Base-by-base conservation (phyloP, 2,113 vertebrate species). In the Rynchops niger region DNA sequence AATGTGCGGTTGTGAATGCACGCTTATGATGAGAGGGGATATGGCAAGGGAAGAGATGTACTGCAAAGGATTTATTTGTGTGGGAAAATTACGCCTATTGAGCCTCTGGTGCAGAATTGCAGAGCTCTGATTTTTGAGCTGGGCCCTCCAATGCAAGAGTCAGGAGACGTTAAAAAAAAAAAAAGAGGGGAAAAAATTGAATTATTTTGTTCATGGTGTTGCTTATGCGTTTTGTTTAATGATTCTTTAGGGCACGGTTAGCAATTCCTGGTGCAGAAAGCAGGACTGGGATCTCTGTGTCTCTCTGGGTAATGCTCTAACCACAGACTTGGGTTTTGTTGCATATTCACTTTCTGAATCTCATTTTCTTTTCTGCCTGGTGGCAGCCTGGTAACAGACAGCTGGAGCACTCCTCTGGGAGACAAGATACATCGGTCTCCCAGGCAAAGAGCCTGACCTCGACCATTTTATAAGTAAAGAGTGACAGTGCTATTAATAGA, bases 371-470 rank as follows among this genome's bases (percentile, higher is more conserved):
- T 93, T 69, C 78, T 96, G 82, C 62, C 84, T 86, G 27, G 78
- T 94, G 95, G 89, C 96, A 96, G 78, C 73, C 47, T 89, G 90
- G 93, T 96, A 82, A 91, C 82, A 91, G 82, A 38, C 73, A 91
- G 84, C 92, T 93, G 85, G 62, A 96, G 42, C 63, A n/a, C 36
- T 91, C 96, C 93, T 95, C 78, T 94, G 96, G 81, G 96, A 95
- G 84, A 56, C 62, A 58, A 80, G 62, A 87, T 85, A 27, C 16
- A 40, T 87, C 4, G 30, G 53, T 94, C 89, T 95, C 66, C 84
- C 76, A 93, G 90, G 90, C 95, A 92, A 95, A 94, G 74, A 95
- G 85, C 87, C 92, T 94, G 95, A 95, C 95, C 93, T 95, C 92
- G 93, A 56, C 87, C 38, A 34, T 87, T 93, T 94, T 93, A 49